Evolutionary conservation across 1,140 invertebrate species (phyloP).

Genomic region (Pseudomyrmex flavicornis): DNA sequence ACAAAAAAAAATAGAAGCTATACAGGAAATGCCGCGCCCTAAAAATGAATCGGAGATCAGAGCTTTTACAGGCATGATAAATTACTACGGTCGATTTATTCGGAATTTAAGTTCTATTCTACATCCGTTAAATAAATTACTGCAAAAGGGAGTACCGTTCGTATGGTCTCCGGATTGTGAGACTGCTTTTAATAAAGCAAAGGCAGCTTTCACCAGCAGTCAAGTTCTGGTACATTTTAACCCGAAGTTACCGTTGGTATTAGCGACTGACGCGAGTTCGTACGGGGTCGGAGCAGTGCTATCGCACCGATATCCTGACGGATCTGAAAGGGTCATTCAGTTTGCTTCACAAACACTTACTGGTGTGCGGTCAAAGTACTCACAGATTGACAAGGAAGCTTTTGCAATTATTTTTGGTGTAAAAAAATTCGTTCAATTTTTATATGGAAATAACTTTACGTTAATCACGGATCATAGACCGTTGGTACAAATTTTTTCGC

Average conservation of each 20-base stretch:
- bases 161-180: neutral
- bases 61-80: neutral
- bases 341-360: neutral
- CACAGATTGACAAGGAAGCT: neutral
- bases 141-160: neutral
- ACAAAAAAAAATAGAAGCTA: neutral
- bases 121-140: no score
- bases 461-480: neutral
- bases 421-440: neutral
- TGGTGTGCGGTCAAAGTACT: neutral
- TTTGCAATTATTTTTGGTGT: neutral
- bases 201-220: neutral
- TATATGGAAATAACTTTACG: neutral
- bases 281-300: neutral
- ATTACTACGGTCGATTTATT: no score
- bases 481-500: constrained; percentile 15
- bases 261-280: neutral
- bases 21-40: neutral
- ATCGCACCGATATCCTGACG: neutral
- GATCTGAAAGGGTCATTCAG: neutral
- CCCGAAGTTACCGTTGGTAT: neutral
- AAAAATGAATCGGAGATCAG: neutral
- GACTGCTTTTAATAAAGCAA: neutral
- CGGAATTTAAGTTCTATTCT: no score
- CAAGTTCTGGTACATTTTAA: neutral